phyloP scores from a whole-genome alignment of 2,888 invertebrate species.

The Mechanitis mazaeus region DNA sequence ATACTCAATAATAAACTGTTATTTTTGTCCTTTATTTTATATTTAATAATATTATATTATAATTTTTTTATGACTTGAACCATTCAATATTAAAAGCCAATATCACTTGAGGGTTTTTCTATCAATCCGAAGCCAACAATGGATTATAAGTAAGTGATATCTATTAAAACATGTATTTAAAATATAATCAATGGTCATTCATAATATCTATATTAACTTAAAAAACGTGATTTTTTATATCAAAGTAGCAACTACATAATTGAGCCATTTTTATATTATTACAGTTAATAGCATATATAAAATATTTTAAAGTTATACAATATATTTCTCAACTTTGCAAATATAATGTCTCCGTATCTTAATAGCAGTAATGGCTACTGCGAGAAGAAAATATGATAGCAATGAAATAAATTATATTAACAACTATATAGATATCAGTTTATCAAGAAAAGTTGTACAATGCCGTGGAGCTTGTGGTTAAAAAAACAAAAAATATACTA shows the following conservation, averaged over 20 bases:
- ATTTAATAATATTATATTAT: too few species aligned
- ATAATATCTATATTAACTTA: not conserved
- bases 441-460: too few species aligned
- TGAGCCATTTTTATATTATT: not conserved
- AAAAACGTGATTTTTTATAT: not conserved
- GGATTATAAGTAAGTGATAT: constrained; percentile 38
- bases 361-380: constrained; percentile 1
- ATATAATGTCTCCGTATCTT: not conserved
- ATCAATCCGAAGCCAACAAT: constrained; percentile 40
- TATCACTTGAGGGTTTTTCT: constrained; percentile 36
- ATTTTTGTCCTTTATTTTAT: too few species aligned
- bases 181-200: too few species aligned
- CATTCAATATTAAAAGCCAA: constrained; percentile 9
- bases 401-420: constrained; percentile 2
- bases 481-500: constrained; percentile 42
- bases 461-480: too few species aligned
- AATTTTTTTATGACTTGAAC: constrained; percentile 3
- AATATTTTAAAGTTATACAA: not conserved
- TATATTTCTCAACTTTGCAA: not conserved
- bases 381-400: not conserved
- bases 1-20: too few species aligned
- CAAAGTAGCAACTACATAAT: not conserved
- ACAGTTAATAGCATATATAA: not conserved
- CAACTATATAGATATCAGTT: not conserved
- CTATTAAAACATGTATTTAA: too few species aligned